Percentiles rank a stretch among this genome's conserved stretches.
Evolutionary conservation across 2,797 vertebrate genomes (phyloP).

Genomic region (Alcedo quadribrachys): DNA sequence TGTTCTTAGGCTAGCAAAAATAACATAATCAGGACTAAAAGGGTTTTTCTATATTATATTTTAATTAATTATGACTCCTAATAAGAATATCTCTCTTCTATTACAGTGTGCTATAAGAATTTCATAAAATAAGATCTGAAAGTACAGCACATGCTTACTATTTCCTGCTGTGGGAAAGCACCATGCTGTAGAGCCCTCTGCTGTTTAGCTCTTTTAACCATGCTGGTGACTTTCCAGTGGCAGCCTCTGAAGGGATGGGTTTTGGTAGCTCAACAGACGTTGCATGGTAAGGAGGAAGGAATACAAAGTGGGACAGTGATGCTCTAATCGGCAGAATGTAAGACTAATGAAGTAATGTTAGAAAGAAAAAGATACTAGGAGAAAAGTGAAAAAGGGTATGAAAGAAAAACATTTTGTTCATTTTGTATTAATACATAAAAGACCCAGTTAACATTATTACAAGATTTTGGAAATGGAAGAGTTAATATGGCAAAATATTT

Average conservation of each 20-base stretch:
- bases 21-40: not conserved
- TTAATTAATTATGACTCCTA: not conserved
- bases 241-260: not conserved
- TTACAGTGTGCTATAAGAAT: rapidly evolving
- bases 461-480: not conserved
- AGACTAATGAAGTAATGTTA: not conserved
- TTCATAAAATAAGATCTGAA: not conserved
- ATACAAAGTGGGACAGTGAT: not conserved
- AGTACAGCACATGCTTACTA: not conserved
- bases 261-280: not conserved
- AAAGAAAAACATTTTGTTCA: not conserved
- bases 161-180: not conserved
- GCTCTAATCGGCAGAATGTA: not conserved
- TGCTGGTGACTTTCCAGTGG: not conserved
- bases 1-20: not conserved
- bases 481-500: not conserved
- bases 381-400: not conserved
- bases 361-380: rapidly evolving
- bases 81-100: not conserved
- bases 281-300: not conserved
- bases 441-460: not conserved
- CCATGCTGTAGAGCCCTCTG: not conserved
- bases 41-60: not conserved
- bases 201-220: not conserved
- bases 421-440: not conserved